Evolutionary conservation across 2,797 vertebrate species (phyloP), one percentile per base, ranked within the genome.

Genomic region (Sardinella longiceps): DNA sequence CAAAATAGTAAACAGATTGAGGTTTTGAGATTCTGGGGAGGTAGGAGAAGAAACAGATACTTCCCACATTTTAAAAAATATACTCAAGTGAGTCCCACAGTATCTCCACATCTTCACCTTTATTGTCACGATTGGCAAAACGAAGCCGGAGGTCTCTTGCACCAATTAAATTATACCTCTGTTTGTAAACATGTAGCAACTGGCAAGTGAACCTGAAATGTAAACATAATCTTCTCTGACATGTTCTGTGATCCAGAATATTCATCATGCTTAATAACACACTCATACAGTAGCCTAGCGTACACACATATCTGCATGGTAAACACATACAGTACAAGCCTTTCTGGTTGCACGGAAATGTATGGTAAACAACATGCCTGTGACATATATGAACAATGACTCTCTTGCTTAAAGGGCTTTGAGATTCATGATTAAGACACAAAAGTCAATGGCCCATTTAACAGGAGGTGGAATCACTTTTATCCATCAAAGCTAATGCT

Each of bases 361-460:
- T 60, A 60, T 23, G 56, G 56, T 60, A 60, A 60, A 60, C 56
- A 60, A n/a, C n/a, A n/a, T n/a, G n/a, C n/a, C n/a, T n/a, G n/a
- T n/a, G n/a, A n/a, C n/a, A n/a, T n/a, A n/a, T n/a, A n/a, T n/a
- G 5, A 60, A n/a, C n/a, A 20, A n/a, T 15, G 11, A 30, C n/a
- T 63, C 5, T 10, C 28, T 30, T 10, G 7, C 60, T 30, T 63
- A 25, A 63, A 30, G 60, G 60, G 60, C 60, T 25, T 63, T 15
- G 48, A 14, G 25, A 63, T 25, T 25, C 25, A n/a, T 63, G 28
- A 10, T 63, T 9, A 63, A 2, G 25, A 9, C 30, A 63, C 60
- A 6, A 63, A 70, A 70, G 37, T 70, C 28, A 70, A 30, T 15
- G 15, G 15, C 23, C 28, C 63, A 3, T 70, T 70, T 15, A 37